These are phyloP conservation scores for Agelastica alni DNA, from an alignment of 2,888 invertebrate species.

Conservation along the genomic window DNA sequence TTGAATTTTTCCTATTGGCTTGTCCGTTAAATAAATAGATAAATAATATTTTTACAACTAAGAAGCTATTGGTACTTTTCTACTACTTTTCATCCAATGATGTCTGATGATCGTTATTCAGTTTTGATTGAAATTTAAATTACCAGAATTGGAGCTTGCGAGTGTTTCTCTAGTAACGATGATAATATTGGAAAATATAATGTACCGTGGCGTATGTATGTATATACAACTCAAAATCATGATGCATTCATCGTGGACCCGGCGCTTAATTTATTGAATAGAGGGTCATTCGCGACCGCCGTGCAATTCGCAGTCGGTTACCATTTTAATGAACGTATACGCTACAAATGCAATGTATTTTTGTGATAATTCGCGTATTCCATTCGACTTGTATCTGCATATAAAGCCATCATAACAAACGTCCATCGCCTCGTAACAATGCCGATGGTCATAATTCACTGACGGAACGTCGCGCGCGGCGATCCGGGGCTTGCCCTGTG, in stretches of 20 bases:
- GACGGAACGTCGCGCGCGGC: slow-evolving; percentile 45
- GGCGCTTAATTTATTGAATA: slow-evolving; percentile 36
- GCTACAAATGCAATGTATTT: slow-evolving; percentile 41
- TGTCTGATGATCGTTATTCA: too few relatives aligned
- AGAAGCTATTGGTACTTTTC: too few relatives aligned
- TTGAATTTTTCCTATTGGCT: too few relatives aligned
- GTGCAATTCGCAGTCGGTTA: slow-evolving; percentile 41
- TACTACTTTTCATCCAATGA: too few relatives aligned
- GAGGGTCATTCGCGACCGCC: slow-evolving; percentile 34
- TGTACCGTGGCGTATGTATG: not conserved
- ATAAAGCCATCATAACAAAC: slow-evolving; percentile 51
- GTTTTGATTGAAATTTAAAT: too few relatives aligned
- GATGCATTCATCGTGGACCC: not conserved
- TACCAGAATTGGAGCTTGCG: too few relatives aligned
- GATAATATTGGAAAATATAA: not conserved
- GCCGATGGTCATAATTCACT: slow-evolving; percentile 50
- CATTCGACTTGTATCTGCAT: slow-evolving; percentile 48
- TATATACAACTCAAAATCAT: not conserved
- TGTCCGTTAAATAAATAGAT: too few relatives aligned
- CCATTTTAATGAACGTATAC: slow-evolving; percentile 40
- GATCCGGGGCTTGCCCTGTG: slow-evolving; percentile 34
- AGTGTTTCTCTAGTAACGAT: not conserved
- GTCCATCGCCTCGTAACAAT: slow-evolving; percentile 15
- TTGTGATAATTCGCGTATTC: slow-evolving; percentile 47
- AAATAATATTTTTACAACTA: too few relatives aligned